A percentile compares a stretch with the other conserved stretches of the same genome.
Evolutionary conservation across 1,140 invertebrate genomes (phyloP).

Genomic region (Drosophila fuyamai): DNA sequence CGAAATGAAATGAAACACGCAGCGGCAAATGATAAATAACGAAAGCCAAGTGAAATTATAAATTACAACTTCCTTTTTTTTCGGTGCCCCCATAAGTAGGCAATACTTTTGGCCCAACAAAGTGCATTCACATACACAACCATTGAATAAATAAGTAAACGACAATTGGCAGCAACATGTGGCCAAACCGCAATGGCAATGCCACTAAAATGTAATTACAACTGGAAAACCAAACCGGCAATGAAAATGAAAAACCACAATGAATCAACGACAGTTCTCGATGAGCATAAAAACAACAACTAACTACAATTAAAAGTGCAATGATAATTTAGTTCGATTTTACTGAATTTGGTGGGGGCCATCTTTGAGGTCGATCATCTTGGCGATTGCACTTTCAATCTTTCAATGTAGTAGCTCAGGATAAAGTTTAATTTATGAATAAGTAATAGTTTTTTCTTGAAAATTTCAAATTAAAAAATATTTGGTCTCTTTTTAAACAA

Average conservation of each 20-base stretch:
- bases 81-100: slow-evolving; percentile 35
- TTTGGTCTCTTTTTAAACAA: too few species aligned
- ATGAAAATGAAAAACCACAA: slow-evolving; percentile 21
- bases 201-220: slow-evolving; percentile 39
- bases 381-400: background rate
- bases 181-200: slow-evolving; percentile 32
- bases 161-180: slow-evolving; percentile 40
- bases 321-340: background rate
- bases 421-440: too few species aligned
- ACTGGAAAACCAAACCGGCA: slow-evolving; percentile 8
- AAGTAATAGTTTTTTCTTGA: too few species aligned
- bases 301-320: slow-evolving; percentile 9
- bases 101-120: slow-evolving; percentile 12
- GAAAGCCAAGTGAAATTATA: background rate
- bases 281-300: slow-evolving; percentile 5
- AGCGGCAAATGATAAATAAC: slow-evolving; percentile 13
- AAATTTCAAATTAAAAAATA: too few species aligned
- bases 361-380: slow-evolving; percentile 9
- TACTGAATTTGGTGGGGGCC: background rate
- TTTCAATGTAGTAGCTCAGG: background rate
- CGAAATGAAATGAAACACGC: slow-evolving; percentile 43
- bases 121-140: slow-evolving; percentile 4
- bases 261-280: slow-evolving; percentile 11
- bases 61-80: slow-evolving; percentile 1
- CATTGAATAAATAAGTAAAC: slow-evolving; percentile 19